Evolutionary conservation across 2,888 invertebrate genomes (phyloP).

Genomic region (Hyppa rectilinea): DNA sequence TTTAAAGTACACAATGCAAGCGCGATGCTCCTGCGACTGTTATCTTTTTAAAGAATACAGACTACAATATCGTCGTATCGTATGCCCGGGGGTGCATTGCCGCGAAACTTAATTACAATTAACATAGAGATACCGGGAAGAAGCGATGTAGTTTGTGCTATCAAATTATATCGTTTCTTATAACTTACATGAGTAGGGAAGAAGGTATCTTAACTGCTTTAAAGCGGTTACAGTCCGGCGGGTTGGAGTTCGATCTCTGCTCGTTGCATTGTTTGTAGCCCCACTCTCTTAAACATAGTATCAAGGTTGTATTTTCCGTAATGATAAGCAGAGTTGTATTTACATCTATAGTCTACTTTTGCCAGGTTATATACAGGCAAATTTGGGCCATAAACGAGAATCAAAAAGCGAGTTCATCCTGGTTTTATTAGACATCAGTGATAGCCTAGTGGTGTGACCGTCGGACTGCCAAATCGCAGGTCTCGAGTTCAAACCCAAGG

Average conservation of each 20-base stretch:
- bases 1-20: too few relatives aligned
- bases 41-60: conserved; percentile 49
- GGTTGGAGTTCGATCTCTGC: background rate
- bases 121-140: conserved; percentile 54
- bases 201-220: conserved; percentile 11
- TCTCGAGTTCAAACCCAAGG: too few relatives aligned
- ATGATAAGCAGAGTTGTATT: background rate
- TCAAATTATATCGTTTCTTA: conserved; percentile 51
- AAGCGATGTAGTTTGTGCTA: conserved; percentile 56
- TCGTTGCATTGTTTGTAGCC: background rate
- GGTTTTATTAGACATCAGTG: too few relatives aligned
- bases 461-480: too few relatives aligned
- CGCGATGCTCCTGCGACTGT: conserved; percentile 15
- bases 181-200: background rate
- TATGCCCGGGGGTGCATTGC: conserved; percentile 64
- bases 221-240: background rate
- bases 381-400: too few relatives aligned
- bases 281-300: background rate
- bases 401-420: too few relatives aligned
- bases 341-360: background rate
- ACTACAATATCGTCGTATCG: conserved; percentile 44
- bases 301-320: background rate
- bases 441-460: too few relatives aligned
- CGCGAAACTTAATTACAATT: conserved; percentile 61
- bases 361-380: too few relatives aligned